Evolutionary conservation across 53 echinoderm and acorn worm species (phyloP), one percentile per base, ranked within the genome.

Genomic region (Mesocentrotus franciscanus): DNA sequence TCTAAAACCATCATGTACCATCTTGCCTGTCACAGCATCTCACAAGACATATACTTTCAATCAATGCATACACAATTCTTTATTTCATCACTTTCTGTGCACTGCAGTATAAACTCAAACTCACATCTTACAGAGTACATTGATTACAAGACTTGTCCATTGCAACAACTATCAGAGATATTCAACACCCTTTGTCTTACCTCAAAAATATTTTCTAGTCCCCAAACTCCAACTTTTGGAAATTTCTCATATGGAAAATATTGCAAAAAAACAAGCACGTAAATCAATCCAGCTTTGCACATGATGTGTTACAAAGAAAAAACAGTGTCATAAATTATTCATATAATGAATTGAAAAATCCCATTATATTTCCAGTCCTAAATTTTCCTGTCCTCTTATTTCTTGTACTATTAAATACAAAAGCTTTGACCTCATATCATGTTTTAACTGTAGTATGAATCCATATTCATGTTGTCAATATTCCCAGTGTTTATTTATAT

Each of bases 211-310:
- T 27, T 87, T 58, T 87, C 87, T 58, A 87, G 87, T 57, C 87
- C 87, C 87, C 87, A 87, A n/a, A 87, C 87, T 87, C 87, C 87
- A 27, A 13, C 12, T 87, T 57, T 58, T 58, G 87, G 58, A n/a
- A 58, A 58, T 27, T 87, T 87, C 58, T 87, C 26, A 87, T 5
- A 12, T 58, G n/a, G 56, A 59, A 58, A 27, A 58, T 84, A 84
- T 87, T 87, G 58, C 87, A 87, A 58, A 87, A n/a, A 87, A 0
- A 68, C 68, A 68, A 22, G 20, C 68, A 68, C 8, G 20, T 68
- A 68, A 68, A 68, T 17, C 14, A 12, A 39, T 39, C 17, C 15
- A 18, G 16, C 64, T 64, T 64, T 64, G 64, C 39, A 66, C 7
- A 17, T 66, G 66, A 66, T 66, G 18, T 1, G 66, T 20, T 66